Evolutionary conservation across 1,140 invertebrate genomes (phyloP).

Genomic region (Drosophila trapezifrons): DNA sequence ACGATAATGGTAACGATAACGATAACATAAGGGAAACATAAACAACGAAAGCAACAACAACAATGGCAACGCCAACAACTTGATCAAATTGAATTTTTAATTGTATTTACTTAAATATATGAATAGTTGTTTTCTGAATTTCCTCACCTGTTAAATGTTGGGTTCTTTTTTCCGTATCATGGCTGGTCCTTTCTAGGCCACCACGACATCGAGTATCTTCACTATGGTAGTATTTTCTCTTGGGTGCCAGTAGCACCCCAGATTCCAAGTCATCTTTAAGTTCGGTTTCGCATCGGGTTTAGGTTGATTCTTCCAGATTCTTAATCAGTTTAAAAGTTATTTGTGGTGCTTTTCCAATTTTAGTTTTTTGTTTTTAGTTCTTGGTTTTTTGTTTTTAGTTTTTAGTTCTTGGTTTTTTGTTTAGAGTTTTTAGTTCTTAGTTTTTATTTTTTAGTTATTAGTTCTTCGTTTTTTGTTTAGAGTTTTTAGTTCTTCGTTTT

Average conservation of each 20-base stretch:
- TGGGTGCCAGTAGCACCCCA: constrained; percentile 4
- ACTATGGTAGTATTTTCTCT: too few relatives aligned
- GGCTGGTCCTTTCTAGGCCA: background rate
- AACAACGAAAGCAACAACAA: constrained; percentile 34
- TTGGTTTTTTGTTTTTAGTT: background rate
- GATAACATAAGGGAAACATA: constrained; percentile 14
- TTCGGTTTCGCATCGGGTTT: background rate
- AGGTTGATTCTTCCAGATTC: background rate
- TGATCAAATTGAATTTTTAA: constrained; percentile 28
- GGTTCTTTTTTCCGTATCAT: constrained; percentile 18
- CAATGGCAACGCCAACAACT: constrained; percentile 39
- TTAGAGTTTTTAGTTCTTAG: too few relatives aligned
- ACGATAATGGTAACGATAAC: constrained; percentile 40
- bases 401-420: too few relatives aligned
- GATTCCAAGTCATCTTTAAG: background rate
- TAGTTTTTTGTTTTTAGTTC: background rate
- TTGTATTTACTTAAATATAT: background rate
- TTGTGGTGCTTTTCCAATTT: background rate
- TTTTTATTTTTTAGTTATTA: too few relatives aligned
- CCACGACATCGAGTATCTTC: background rate
- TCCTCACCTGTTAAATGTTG: constrained; percentile 19
- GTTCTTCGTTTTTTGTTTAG: too few relatives aligned
- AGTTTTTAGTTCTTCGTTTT: too few relatives aligned
- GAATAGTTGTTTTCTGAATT: too few relatives aligned
- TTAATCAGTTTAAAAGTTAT: too few relatives aligned